These are phyloP conservation scores for Eugnorisma glareosa DNA, from an alignment of 2,888 invertebrate species.

Conservation along the genomic window DNA sequence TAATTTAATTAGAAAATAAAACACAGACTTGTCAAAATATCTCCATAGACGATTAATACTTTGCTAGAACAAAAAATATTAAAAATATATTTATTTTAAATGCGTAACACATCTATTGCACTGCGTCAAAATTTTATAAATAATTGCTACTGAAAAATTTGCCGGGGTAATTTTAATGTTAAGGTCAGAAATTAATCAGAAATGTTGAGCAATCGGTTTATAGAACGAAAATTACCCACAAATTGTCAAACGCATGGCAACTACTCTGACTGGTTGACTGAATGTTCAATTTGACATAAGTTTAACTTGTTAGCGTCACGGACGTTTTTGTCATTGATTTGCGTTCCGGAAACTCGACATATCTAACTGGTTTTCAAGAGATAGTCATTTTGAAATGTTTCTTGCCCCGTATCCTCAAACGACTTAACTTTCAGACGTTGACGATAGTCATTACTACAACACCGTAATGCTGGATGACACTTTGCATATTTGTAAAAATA, in stretches of 20 bases:
- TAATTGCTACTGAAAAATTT: constrained; percentile 38
- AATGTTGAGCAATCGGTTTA: background rate
- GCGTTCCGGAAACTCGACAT: background rate
- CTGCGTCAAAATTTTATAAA: constrained; percentile 54
- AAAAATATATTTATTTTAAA: constrained; percentile 67
- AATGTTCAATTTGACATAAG: background rate
- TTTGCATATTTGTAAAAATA: background rate
- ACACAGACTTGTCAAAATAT: constrained; percentile 63
- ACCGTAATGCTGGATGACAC: background rate
- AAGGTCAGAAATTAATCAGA: constrained; percentile 32
- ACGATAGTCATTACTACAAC: background rate
- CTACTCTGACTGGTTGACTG: background rate
- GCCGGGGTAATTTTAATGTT: background rate
- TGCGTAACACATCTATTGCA: constrained; percentile 67
- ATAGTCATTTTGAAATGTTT: background rate
- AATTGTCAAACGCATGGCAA: background rate
- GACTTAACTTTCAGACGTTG: background rate
- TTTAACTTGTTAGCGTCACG: background rate
- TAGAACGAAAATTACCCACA: background rate
- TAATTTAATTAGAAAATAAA: constrained; percentile 64
- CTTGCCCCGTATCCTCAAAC: background rate
- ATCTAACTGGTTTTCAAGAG: background rate
- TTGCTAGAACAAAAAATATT: constrained; percentile 62
- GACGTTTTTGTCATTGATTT: background rate
- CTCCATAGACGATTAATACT: constrained; percentile 66